These are phyloP conservation scores for Cettia cetti DNA, from an alignment of 2,113 vertebrate genomes.

Conservation along the genomic window DNA sequence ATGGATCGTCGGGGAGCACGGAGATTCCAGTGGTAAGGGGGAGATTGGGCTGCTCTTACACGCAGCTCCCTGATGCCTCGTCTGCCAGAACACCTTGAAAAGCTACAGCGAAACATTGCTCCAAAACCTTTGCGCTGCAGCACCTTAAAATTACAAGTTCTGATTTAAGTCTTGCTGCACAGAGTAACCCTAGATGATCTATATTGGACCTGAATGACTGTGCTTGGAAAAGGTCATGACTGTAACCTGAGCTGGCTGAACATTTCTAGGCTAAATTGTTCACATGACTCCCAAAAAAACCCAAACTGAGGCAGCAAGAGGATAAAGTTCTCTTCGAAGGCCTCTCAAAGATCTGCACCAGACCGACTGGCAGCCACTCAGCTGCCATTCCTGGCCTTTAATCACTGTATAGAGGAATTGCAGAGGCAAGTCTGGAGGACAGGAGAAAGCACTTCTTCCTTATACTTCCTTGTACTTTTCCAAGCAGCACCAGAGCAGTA, in stretches of 20 bases:
- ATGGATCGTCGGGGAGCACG: conserved; percentile 93
- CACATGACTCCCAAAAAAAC: background rate
- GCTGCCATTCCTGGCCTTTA: background rate
- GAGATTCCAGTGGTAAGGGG: conserved; percentile 94
- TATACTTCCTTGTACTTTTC: background rate
- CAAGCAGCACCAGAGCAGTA: background rate
- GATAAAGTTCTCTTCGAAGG: background rate
- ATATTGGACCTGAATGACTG: conserved; percentile 42
- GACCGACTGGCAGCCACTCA: background rate
- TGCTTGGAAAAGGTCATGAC: conserved; percentile 50
- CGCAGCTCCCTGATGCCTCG: background rate
- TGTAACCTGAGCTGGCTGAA: conserved; percentile 49
- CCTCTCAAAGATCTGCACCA: background rate
- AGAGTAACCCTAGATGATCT: conserved; percentile 59
- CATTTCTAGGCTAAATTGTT: background rate
- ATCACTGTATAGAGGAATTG: background rate
- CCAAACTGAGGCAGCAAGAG: background rate
- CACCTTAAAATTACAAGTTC: background rate
- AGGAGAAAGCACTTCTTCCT: background rate
- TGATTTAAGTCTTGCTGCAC: background rate
- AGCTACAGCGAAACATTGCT: background rate
- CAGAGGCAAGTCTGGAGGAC: background rate
- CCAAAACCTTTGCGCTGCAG: background rate
- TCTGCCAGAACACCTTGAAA: background rate
- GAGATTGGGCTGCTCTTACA: background rate